These are phyloP conservation scores for Gastrophryne carolinensis DNA, from an alignment of 2,797 vertebrate species.

Conservation along the genomic window DNA sequence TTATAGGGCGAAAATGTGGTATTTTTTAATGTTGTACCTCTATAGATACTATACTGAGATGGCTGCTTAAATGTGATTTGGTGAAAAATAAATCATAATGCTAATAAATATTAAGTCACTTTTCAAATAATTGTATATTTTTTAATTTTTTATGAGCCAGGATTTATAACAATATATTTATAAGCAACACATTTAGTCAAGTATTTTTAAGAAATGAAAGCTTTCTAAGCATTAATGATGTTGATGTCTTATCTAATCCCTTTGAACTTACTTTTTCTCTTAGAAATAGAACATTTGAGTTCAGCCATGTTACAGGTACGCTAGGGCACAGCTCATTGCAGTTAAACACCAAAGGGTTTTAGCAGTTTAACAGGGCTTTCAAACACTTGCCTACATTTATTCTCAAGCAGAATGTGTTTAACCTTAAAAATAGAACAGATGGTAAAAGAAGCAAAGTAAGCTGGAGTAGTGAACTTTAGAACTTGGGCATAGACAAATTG, in stretches of 20 bases:
- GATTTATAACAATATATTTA: no score
- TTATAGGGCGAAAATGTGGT: no score
- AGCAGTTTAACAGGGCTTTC: slow-evolving; percentile 20
- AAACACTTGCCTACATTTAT: slow-evolving; percentile 35
- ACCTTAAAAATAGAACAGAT: slow-evolving; percentile 40
- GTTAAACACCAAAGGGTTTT: slow-evolving; percentile 2
- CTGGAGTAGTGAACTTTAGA: slow-evolving; percentile 29
- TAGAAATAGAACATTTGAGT: neutral
- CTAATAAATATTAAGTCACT: no score
- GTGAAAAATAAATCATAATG: no score
- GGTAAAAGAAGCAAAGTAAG: slow-evolving; percentile 22
- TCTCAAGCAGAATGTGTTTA: slow-evolving; percentile 36
- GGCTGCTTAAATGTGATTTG: no score
- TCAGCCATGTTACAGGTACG: neutral
- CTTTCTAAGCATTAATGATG: no score
- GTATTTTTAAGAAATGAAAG: no score
- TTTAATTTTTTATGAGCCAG: no score
- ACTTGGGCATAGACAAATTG: slow-evolving; percentile 21
- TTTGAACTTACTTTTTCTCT: neutral
- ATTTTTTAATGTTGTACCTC: no score
- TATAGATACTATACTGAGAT: no score
- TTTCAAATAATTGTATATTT: no score
- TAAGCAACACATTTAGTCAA: no score
- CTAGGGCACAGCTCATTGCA: neutral
- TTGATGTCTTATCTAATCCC: neutral